These are phyloP conservation scores for Dicyrtoma fusca DNA, from an alignment of 2,888 invertebrate species.

Conservation along the genomic window DNA sequence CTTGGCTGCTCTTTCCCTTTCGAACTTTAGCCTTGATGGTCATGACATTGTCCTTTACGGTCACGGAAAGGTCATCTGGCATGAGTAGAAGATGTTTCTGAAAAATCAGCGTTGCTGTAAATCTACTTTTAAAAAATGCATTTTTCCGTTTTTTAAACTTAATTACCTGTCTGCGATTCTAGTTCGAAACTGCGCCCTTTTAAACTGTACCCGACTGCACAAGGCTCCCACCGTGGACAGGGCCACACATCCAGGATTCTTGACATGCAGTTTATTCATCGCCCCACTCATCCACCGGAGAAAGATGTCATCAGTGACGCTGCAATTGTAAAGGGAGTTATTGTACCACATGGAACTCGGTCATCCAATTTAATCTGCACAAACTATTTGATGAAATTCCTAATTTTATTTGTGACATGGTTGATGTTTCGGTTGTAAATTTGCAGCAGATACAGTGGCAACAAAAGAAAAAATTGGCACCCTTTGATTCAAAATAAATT, in stretches of 20 bases:
- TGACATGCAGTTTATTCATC: slow-evolving; percentile 35
- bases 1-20: not conserved
- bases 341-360: slow-evolving; percentile 61
- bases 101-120: too few relatives aligned
- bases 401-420: too few relatives aligned
- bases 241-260: slow-evolving; percentile 57
- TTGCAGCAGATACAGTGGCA: too few relatives aligned
- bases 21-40: not conserved
- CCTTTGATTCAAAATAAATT: too few relatives aligned
- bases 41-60: not conserved
- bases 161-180: slow-evolving; percentile 27
- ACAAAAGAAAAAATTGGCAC: too few relatives aligned
- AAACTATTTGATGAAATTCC: slow-evolving; percentile 65
- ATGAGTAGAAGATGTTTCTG: too few relatives aligned
- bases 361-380: slow-evolving; percentile 93
- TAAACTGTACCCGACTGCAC: slow-evolving; percentile 47
- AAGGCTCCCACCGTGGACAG: slow-evolving; percentile 45
- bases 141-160: too few relatives aligned
- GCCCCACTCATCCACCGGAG: slow-evolving; percentile 25
- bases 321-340: slow-evolving; percentile 27
- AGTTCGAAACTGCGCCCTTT: slow-evolving; percentile 37
- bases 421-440: too few relatives aligned
- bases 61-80: not conserved
- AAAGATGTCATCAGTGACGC: slow-evolving; percentile 25
- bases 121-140: too few relatives aligned